Evolutionary conservation across 2,888 invertebrate genomes (phyloP), one percentile per base, ranked within the genome.

Genomic region (Lepidocyrtoides sp.): DNA sequence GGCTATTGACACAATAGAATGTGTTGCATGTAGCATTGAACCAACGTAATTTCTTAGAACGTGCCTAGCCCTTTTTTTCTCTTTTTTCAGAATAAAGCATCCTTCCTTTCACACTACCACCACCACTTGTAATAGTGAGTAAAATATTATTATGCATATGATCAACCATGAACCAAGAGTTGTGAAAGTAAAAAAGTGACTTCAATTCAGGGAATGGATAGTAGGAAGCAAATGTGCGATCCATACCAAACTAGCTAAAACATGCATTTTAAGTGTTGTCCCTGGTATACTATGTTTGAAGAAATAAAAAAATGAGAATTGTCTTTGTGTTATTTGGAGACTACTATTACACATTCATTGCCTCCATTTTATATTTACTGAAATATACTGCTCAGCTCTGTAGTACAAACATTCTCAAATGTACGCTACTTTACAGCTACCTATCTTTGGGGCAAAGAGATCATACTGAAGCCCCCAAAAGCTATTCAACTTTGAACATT

Each of bases 401-500:
- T n/a, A n/a, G n/a, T n/a, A n/a, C n/a, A n/a, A n/a, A n/a, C n/a
- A n/a, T n/a, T n/a, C n/a, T n/a, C n/a, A n/a, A n/a, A n/a, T n/a
- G n/a, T n/a, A n/a, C n/a, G n/a, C n/a, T n/a, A n/a, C n/a, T n/a
- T n/a, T n/a, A n/a, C n/a, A n/a, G n/a, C n/a, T n/a, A n/a, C n/a
- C n/a, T n/a, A n/a, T n/a, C n/a, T n/a, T n/a, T n/a, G 36, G 36
- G 7, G 36, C 36, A 36, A 36, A 36, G 36, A 36, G n/a, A n/a
- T n/a, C n/a, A n/a, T n/a, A n/a, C n/a, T 77, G 12, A 72, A 36
- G 23, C 60, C 41, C 12, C 12, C 29, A 29, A 77, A 60, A 86
- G 63, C 87, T 41, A 60, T 86, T 75, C 51, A 86, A 77, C 77
- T 75, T 75, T 77, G 60, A 60, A 41, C 86, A 86, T 86, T 86